Evolutionary conservation across 1,140 invertebrate species (phyloP).

Genomic region (Anadara kagoshimensis): DNA sequence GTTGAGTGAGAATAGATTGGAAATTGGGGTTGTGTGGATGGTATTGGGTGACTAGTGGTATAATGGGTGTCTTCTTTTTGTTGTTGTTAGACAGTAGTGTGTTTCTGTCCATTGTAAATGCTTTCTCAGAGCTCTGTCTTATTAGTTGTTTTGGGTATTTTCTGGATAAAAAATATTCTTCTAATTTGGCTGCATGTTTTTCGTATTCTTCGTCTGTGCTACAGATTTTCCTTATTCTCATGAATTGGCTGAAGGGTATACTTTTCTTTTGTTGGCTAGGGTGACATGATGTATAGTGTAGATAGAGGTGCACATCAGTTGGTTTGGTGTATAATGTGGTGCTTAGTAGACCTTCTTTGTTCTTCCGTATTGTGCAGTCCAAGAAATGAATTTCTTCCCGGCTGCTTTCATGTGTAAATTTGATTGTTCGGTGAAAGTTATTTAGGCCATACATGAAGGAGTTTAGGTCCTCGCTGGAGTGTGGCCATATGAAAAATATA

Average conservation of each 20-base stretch:
- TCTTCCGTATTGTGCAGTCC: background rate
- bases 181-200: background rate
- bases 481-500: no score
- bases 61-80: no score
- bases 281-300: slow-evolving; percentile 2
- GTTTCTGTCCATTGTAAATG: no score
- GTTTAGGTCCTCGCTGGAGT: no score
- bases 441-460: slow-evolving; percentile 1
- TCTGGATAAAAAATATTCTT: background rate
- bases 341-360: background rate
- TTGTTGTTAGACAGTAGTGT: no score
- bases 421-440: slow-evolving; percentile 7
- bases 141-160: no score
- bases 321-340: slow-evolving; percentile 15
- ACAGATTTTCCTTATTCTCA: slow-evolving; percentile 2
- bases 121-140: no score
- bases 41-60: no score
- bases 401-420: slow-evolving; percentile 1
- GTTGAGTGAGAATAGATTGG: no score
- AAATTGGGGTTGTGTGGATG: no score
- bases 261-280: background rate
- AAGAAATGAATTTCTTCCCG: background rate
- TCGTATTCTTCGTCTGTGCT: background rate
- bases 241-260: slow-evolving; percentile 12
- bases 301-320: no score